Conservation (phyloP, 2,113 vertebrate species). For the Microtus montanus region DNA sequence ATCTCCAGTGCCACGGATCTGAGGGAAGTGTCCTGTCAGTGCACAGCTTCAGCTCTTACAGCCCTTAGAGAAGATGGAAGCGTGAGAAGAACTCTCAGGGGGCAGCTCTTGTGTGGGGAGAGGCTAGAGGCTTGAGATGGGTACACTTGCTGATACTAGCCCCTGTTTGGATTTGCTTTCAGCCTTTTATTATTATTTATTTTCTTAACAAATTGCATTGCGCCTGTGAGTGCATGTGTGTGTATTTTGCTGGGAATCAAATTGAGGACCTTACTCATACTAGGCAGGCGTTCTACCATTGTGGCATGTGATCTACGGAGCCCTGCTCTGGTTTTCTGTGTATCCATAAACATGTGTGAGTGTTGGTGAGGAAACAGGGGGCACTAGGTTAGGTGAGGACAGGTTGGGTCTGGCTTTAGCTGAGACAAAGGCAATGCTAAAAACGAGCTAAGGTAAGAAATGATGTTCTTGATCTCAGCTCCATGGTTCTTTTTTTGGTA, state of each 20-base stretch:
- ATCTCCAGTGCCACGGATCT: neutral
- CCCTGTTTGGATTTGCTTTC: neutral
- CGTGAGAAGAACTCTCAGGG: neutral
- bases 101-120: neutral
- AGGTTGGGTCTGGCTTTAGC: neutral
- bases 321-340: neutral
- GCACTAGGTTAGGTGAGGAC: neutral
- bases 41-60: neutral
- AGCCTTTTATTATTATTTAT: slow-evolving; percentile 5
- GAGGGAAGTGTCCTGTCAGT: neutral
- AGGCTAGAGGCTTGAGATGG: neutral
- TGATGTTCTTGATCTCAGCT: neutral
- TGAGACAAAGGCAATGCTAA: neutral
- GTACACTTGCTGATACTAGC: neutral
- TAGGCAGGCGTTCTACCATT: neutral
- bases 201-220: neutral
- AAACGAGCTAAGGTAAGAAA: neutral
- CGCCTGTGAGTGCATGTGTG: neutral
- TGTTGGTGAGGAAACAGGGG: neutral
- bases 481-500: neutral
- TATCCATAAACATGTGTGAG: neutral
- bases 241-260: neutral
- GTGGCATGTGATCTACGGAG: too few relatives aligned
- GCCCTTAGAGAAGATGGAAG: neutral
- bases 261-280: neutral